These are phyloP conservation scores for Caenorhabditis sulstoni DNA, from an alignment of 2,888 invertebrate species.

Conservation along the genomic window DNA sequence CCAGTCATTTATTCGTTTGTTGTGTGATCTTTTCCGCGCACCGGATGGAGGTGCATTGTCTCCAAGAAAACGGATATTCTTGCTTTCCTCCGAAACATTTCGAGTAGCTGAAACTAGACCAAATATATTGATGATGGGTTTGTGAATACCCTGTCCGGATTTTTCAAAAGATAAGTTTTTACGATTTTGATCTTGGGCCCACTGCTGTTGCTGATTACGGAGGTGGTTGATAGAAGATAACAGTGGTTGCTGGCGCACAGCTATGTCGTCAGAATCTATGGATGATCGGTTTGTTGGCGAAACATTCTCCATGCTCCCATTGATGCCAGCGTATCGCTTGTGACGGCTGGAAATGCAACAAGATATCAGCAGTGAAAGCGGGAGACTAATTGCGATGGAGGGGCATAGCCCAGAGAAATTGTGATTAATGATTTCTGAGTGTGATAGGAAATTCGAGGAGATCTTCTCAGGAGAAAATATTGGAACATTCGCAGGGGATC, in stretches of 20 bases:
- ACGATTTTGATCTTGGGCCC: slow-evolving; percentile 59
- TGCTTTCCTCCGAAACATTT: slow-evolving; percentile 70
- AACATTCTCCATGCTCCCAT: slow-evolving; percentile 60
- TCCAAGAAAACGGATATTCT: slow-evolving; percentile 65
- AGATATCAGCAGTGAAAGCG: not conserved
- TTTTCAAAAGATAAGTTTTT: slow-evolving; percentile 57
- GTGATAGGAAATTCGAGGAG: slow-evolving; percentile 14
- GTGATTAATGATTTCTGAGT: slow-evolving; percentile 53
- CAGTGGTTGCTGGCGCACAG: not conserved
- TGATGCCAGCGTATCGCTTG: not conserved
- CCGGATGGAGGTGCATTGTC: slow-evolving; percentile 36
- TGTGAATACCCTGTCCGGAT: slow-evolving; percentile 28
- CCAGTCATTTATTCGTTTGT: slow-evolving; percentile 52
- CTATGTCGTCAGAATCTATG: slow-evolving; percentile 31
- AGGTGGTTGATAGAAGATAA: not conserved
- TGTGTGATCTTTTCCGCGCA: slow-evolving; percentile 35
- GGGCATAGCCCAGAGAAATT: slow-evolving; percentile 43
- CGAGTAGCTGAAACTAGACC: slow-evolving; percentile 51
- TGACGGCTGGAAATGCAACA: slow-evolving; percentile 6
- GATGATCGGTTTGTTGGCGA: slow-evolving; percentile 32
- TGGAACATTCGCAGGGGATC: not conserved
- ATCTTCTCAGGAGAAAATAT: slow-evolving; percentile 1
- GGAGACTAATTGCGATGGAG: slow-evolving; percentile 45
- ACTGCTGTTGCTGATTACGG: slow-evolving; percentile 24
- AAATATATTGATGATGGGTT: not conserved